These are phyloP conservation scores for Phasianus colchicus DNA, from an alignment of 2,113 vertebrate species.

Conservation along the genomic window DNA sequence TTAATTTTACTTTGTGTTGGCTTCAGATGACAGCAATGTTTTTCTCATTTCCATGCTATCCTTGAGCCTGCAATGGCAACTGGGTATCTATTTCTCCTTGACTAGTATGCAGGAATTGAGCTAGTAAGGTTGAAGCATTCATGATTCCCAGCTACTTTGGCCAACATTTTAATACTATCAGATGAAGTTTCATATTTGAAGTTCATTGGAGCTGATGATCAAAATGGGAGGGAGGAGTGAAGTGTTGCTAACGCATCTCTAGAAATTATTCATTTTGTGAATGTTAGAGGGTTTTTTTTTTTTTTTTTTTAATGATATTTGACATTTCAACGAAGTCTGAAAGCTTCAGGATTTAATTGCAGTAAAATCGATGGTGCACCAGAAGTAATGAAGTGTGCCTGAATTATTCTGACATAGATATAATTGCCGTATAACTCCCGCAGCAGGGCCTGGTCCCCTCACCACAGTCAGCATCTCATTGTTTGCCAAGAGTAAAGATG, in stretches of 20 bases:
- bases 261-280: neutral
- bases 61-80: neutral
- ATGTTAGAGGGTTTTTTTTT: neutral
- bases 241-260: neutral
- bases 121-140: neutral
- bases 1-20: neutral
- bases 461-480: slow-evolving; percentile 38
- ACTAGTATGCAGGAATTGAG: neutral
- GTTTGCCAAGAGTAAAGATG: slow-evolving; percentile 51
- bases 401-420: slow-evolving; percentile 58
- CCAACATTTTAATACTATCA: neutral
- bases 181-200: neutral
- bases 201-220: neutral
- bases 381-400: slow-evolving; percentile 35
- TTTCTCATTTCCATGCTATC: neutral
- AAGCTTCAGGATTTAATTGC: slow-evolving; percentile 40
- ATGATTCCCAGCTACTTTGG: neutral
- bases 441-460: slow-evolving; percentile 27
- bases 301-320: slow-evolving; percentile 15
- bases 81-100: neutral
- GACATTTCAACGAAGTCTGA: slow-evolving; percentile 41
- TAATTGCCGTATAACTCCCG: slow-evolving; percentile 37
- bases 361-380: slow-evolving; percentile 29
- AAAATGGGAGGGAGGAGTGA: neutral
- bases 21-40: neutral